Base-by-base conservation (phyloP, 2,888 invertebrate species). In the Eristalis tenax region DNA sequence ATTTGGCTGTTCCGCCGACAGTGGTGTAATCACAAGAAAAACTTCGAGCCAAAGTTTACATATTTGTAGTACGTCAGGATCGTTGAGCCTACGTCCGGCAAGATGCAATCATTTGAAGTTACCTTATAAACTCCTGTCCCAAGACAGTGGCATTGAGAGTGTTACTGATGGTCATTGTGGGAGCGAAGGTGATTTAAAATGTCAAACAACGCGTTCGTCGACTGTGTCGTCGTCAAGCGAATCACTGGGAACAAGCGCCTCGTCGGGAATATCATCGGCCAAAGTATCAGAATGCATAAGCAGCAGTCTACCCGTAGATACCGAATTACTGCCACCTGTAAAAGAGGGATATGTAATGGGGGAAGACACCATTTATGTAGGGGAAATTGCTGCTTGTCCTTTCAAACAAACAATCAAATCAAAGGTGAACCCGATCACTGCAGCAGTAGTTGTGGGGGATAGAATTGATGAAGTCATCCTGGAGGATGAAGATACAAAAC, bases 131-230 rank as follows among this genome's bases (percentile, higher is more conserved):
- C 88, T 92, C 13, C 90, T 93, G 75, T 93, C 93, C 23, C 92
- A 92, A 82, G 93, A 93, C 87, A 93, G 93, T 74, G 93, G 93
- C 88, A 93, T 93, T 56, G 93, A 93, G 88, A 91, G 90, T 88
- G 91, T 91, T 75, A 90, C 88, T 56, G 83, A 79, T 18, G 86
- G 83, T 43, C 83, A 78, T 70, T 82, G 81, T 57, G 78, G 68
- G 40, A 84, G 81, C 65, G 84, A 88, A 61, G 78, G 74, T 73
- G 81, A 85, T 85, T 77, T 82, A 77, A 83, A 85, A 77, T 81
- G 83, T 70, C 80, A 74, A 64, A 88, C 78, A 65, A 70, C 76
- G 65, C 74, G 83, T 66, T 83, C 80, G 13, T 80, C 84, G 68
- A 81, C 82, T 18, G 73, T 88, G 59, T 80, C 85, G 26, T 84